Evolutionary conservation across 37 sponge, comb jelly and placozoan genomes (phyloP), one percentile per base, ranked within the genome.

Genomic region (Eunapius fragilis): DNA sequence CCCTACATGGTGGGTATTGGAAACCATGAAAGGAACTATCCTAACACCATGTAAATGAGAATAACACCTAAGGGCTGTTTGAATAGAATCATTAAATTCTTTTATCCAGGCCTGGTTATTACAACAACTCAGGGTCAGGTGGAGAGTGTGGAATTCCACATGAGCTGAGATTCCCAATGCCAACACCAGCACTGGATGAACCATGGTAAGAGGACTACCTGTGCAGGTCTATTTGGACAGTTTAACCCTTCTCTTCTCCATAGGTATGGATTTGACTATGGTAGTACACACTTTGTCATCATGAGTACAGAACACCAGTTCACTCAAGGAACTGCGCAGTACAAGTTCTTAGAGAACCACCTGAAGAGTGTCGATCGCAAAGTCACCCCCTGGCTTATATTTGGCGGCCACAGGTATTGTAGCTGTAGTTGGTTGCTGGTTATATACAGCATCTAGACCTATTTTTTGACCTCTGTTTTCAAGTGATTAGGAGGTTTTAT

Each of bases 141-240:
- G 95, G 95, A 1, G 95, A 95, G 92, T 95, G 95, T 80, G 95
- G 90, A 23, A 74, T 95, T 23, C 93, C 95, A 31, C 77, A 89
- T 37, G 87, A 89, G 45, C 82, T 31, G 72, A 76, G 95, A 30
- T 89, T 95, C 45, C 81, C 71, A 35, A 95, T 95, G 95, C 95
- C 95, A 3, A 36, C 87, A 68, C 87, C 87, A 34, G 71, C 71
- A 24, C 76, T 35, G 36, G 84, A 89, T 76, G 41, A 89, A 49
- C 84, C 86, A 45, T 93, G 93, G 93, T 92, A 30, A 37, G 76
- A 7, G 28, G 37, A 25, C 17, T 17, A 25, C 37, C n/a, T 31
- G 47, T 45, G 47, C 4, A 45, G 47, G 47, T n/a, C 47, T 58
- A 58, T 58, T 17, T 17, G 58, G 6, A 58, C 41, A 58, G 22